Conservation (phyloP, 2,113 vertebrate species). For the Heterocephalus glaber region DNA sequence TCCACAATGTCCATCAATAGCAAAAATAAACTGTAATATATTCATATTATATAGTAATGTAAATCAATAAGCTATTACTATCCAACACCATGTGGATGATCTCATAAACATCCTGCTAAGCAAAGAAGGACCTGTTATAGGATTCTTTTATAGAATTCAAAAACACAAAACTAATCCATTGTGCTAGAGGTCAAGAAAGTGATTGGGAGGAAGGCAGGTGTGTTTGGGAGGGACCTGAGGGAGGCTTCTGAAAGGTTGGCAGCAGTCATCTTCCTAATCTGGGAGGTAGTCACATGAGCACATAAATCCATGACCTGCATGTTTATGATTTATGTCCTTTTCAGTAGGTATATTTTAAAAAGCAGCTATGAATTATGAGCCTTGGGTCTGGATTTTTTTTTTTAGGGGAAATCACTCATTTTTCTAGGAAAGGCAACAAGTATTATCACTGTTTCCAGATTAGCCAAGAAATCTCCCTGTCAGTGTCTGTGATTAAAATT, state of each 20-base stretch:
- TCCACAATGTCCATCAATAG: neutral
- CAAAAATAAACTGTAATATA: neutral
- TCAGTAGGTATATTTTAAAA: neutral
- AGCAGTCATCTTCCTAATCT: neutral
- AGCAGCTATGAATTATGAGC: neutral
- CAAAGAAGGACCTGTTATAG: neutral
- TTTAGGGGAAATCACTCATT: neutral
- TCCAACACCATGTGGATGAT: neutral
- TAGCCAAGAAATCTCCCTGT: neutral
- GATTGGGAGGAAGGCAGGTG: neutral
- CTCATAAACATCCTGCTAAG: neutral
- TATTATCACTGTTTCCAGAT: neutral
- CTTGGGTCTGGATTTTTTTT: neutral
- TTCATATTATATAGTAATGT: neutral
- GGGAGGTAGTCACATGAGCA: neutral
- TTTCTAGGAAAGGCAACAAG: conserved; percentile 2
- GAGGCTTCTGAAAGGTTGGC: neutral
- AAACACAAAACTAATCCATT: neutral
- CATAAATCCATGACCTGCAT: neutral
- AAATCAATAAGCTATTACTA: neutral
- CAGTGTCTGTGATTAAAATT: neutral
- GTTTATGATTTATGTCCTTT: neutral
- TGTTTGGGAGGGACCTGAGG: neutral
- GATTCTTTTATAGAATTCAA: neutral
- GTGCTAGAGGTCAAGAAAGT: neutral